Conservation (phyloP, 2,113 vertebrate species). For the Sinocyclocheilus anophthalmus region DNA sequence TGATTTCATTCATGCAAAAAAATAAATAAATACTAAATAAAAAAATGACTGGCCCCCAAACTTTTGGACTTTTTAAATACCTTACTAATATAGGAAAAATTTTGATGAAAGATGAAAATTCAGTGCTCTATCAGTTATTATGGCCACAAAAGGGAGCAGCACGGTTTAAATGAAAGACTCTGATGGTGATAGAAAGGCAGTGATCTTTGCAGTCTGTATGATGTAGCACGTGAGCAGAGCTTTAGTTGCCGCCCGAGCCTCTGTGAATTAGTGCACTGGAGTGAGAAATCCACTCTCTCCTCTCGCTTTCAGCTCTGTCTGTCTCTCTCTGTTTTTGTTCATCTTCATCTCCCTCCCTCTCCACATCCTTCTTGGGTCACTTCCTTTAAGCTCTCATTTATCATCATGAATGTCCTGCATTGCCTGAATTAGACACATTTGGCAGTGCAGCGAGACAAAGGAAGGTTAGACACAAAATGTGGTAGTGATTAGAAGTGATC, state of each 20-base stretch:
- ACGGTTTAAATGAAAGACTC: not conserved
- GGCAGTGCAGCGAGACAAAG: not conserved
- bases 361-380: constrained; percentile 1
- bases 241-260: constrained; percentile 10
- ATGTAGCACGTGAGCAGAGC: constrained; percentile 5
- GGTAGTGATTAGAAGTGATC: constrained; percentile 68
- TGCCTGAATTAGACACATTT: constrained; percentile 5
- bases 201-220: constrained; percentile 29
- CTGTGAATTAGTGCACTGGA: constrained; percentile 48
- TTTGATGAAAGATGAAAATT: not conserved
- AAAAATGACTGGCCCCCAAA: no score
- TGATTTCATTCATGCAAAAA: no score
- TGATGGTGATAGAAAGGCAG: constrained; percentile 21
- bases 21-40: no score
- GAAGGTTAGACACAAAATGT: constrained; percentile 42
- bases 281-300: constrained; percentile 21
- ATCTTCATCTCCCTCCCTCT: constrained; percentile 5
- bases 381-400: not conserved
- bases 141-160: not conserved
- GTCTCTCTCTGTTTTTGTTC: constrained; percentile 32
- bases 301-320: constrained; percentile 11
- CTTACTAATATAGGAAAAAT: no score
- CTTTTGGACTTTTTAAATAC: no score
- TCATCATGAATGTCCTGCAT: constrained; percentile 7
- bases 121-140: not conserved